These are phyloP conservation scores for Beris chalybata DNA, from an alignment of 2,888 invertebrate species.

Conservation along the genomic window DNA sequence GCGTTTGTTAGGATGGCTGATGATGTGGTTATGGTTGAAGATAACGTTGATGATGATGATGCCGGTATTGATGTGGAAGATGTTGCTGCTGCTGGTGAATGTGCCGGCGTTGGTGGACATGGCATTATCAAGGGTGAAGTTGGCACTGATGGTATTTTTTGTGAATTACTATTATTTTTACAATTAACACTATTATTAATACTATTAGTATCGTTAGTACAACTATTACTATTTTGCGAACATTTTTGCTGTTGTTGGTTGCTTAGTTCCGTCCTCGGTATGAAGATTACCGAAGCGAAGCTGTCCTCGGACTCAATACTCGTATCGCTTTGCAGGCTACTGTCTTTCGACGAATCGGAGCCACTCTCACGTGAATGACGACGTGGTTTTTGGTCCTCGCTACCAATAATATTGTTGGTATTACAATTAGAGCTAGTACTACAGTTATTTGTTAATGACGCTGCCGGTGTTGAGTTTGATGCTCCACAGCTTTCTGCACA, in stretches of 20 bases:
- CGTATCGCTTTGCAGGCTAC: slow-evolving; percentile 90
- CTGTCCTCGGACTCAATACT: slow-evolving; percentile 93
- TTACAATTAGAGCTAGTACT: slow-evolving; percentile 41
- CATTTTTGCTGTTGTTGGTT: slow-evolving; percentile 35
- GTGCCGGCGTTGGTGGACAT: slow-evolving; percentile 56
- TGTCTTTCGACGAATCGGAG: slow-evolving; percentile 85
- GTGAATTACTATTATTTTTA: slow-evolving; percentile 40
- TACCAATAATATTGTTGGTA: slow-evolving; percentile 49
- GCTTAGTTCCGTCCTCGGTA: slow-evolving; percentile 73
- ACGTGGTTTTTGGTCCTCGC: slow-evolving; percentile 62
- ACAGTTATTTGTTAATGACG: slow-evolving; percentile 39
- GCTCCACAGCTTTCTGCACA: slow-evolving; percentile 1
- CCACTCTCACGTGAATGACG: slow-evolving; percentile 84
- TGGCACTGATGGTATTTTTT: slow-evolving; percentile 68
- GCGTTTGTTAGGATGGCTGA: background rate
- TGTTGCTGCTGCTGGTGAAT: slow-evolving; percentile 53
- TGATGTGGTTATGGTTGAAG: slow-evolving; percentile 35
- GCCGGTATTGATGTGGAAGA: slow-evolving; percentile 50
- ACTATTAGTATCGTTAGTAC: slow-evolving; percentile 34
- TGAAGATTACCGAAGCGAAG: slow-evolving; percentile 89
- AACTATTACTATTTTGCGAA: slow-evolving; percentile 35
- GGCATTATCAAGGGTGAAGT: slow-evolving; percentile 66
- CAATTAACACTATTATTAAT: slow-evolving; percentile 36
- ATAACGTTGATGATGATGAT: slow-evolving; percentile 37
- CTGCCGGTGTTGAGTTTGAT: background rate